Evolutionary conservation across 2,113 vertebrate species (phyloP).

Genomic region (Urocitellus parryii): DNA sequence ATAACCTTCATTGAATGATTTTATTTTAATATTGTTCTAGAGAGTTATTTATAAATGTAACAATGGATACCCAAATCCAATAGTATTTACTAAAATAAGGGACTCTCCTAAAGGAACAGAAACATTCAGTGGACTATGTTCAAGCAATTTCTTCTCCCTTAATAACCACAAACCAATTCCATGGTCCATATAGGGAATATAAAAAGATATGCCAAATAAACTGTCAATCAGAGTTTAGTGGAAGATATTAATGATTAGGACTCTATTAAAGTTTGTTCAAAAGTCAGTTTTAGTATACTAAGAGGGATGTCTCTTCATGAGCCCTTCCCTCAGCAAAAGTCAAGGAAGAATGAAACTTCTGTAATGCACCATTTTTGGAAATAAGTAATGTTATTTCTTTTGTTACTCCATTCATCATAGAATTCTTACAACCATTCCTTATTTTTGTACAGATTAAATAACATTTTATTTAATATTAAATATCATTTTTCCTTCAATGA

Average conservation of each 20-base stretch:
- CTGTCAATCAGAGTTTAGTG: not conserved
- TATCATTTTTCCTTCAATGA: not conserved
- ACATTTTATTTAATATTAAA: not conserved
- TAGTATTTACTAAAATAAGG: conserved; percentile 19
- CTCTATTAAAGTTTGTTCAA: not conserved
- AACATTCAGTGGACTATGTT: not conserved
- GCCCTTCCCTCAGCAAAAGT: not conserved
- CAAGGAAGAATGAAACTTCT: not conserved
- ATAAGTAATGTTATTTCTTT: not conserved
- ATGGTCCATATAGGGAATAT: conserved; percentile 50
- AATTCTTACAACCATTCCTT: not conserved
- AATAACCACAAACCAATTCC: conserved; percentile 38
- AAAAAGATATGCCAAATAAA: conserved; percentile 72
- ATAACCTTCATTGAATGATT: conserved; percentile 24
- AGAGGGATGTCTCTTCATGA: not conserved
- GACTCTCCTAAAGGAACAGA: conserved; percentile 43
- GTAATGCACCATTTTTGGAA: not conserved
- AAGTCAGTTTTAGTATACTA: not conserved
- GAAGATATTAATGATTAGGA: not conserved
- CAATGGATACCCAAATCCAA: conserved; percentile 58
- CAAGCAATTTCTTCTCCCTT: conserved; percentile 31
- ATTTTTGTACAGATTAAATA: not conserved
- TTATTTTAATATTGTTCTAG: conserved; percentile 61
- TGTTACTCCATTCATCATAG: not conserved
- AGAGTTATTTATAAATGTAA: not conserved